Conservation (phyloP, 2,113 vertebrate genomes). For the Chloroceryle aenea region DNA sequence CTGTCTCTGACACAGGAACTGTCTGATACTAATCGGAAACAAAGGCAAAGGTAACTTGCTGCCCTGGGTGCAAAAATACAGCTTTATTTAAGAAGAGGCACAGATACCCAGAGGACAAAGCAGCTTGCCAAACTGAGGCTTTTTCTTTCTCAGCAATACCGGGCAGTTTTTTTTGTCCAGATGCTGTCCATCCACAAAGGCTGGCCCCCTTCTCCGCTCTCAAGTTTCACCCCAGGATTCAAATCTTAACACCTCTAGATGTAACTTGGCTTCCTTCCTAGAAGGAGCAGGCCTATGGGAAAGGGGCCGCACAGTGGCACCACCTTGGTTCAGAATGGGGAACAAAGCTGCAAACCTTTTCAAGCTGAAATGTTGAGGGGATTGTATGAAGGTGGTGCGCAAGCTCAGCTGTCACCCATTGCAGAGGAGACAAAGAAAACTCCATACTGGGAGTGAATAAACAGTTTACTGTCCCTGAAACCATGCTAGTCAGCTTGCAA, state of each 20-base stretch:
- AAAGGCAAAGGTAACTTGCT: background rate
- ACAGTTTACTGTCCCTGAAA: background rate
- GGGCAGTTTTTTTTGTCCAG: background rate
- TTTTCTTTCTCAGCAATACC: slow-evolving; percentile 14
- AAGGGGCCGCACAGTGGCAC: background rate
- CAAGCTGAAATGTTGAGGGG: background rate
- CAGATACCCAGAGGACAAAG: background rate
- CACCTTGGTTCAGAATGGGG: background rate
- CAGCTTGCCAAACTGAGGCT: background rate
- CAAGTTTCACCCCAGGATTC: slow-evolving; percentile 29
- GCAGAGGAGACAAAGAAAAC: background rate
- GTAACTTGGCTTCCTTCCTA: slow-evolving; percentile 35
- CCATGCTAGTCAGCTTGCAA: background rate
- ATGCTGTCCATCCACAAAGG: background rate
- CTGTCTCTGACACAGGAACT: background rate
- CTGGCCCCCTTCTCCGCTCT: background rate
- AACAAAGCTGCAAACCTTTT: background rate
- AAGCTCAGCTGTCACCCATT: background rate
- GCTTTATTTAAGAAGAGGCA: background rate
- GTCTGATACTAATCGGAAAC: background rate
- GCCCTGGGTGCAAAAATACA: background rate
- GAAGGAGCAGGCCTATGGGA: background rate
- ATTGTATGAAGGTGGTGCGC: background rate
- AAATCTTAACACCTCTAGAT: slow-evolving; percentile 30
- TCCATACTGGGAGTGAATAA: background rate